Conservation (phyloP, 2,797 vertebrate species). For the Enoplosus armatus region DNA sequence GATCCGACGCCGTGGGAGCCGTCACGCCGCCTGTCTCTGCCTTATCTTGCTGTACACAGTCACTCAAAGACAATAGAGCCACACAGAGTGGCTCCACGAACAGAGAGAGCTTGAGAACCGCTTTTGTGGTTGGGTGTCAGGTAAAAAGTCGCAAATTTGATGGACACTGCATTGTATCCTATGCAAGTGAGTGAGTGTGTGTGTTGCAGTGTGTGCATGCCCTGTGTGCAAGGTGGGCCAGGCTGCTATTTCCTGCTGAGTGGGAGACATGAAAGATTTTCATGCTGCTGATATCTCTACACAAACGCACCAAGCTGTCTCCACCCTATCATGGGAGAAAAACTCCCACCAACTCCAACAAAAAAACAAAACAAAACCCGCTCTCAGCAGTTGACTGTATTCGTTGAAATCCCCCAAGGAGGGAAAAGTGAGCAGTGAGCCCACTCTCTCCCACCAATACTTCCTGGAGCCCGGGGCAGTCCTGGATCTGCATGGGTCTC, state of each 20-base stretch:
- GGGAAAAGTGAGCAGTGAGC: slow-evolving; percentile 58
- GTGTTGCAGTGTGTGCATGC: slow-evolving; percentile 7
- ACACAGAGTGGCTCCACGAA: slow-evolving; percentile 18
- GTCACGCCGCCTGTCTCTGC: slow-evolving; percentile 41
- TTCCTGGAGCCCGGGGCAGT: slow-evolving; percentile 76
- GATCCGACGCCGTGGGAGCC: slow-evolving; percentile 35
- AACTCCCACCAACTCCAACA: slow-evolving; percentile 61
- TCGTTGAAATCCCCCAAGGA: slow-evolving; percentile 67
- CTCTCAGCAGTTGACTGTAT: slow-evolving; percentile 49
- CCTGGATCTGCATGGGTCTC: slow-evolving; percentile 72
- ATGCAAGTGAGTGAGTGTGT: neutral
- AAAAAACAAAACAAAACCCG: slow-evolving; percentile 13
- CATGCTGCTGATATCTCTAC: slow-evolving; percentile 52
- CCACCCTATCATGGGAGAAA: slow-evolving; percentile 77
- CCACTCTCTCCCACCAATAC: slow-evolving; percentile 66
- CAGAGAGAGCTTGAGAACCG: slow-evolving; percentile 8
- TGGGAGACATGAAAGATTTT: slow-evolving; percentile 67
- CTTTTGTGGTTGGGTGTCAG: slow-evolving; percentile 37
- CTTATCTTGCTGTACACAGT: slow-evolving; percentile 56
- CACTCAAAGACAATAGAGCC: slow-evolving; percentile 56
- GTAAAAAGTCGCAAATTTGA: slow-evolving; percentile 30
- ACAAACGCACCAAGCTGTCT: slow-evolving; percentile 62
- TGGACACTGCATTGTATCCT: neutral
- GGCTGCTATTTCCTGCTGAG: slow-evolving; percentile 64
- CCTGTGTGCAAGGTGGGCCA: slow-evolving; percentile 50